Evolutionary conservation across 2,113 vertebrate genomes (phyloP).

Genomic region (Charina bottae): DNA sequence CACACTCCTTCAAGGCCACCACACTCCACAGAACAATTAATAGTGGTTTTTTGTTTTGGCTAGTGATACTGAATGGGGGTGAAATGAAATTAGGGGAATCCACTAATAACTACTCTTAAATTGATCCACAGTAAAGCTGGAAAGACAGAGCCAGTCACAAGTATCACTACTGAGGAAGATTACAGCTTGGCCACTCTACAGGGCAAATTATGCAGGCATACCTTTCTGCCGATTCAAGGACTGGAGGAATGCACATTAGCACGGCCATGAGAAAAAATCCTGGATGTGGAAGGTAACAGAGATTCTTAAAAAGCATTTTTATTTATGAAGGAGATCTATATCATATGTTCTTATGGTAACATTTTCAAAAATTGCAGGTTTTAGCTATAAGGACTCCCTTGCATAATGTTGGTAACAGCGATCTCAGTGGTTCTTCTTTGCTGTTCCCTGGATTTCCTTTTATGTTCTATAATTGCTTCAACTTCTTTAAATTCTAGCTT

Average conservation of each 20-base stretch:
- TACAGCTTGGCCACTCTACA: not conserved
- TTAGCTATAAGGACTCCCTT: not conserved
- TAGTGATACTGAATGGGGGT: not conserved
- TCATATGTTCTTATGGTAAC: not conserved
- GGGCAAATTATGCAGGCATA: not conserved
- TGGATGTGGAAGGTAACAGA: not conserved
- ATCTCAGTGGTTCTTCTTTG: slow-evolving; percentile 1
- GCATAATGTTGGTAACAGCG: not conserved
- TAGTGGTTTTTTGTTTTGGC: not conserved
- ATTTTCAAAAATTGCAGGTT: not conserved
- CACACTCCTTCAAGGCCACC: not conserved
- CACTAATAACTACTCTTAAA: not conserved
- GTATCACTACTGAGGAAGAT: not conserved
- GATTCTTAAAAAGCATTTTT: not conserved
- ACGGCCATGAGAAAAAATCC: not conserved
- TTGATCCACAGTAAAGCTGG: not conserved
- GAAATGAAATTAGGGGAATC: not conserved
- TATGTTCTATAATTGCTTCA: slow-evolving; percentile 12
- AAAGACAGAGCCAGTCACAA: not conserved
- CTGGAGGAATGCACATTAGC: not conserved
- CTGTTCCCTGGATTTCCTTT: not conserved
- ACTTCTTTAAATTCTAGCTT: slow-evolving; percentile 4
- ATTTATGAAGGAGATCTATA: not conserved
- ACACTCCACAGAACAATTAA: not conserved
- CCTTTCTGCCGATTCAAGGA: not conserved